These are phyloP conservation scores for Myoxocephalus aenaeus DNA, from an alignment of 2,797 vertebrate species.

Conservation along the genomic window DNA sequence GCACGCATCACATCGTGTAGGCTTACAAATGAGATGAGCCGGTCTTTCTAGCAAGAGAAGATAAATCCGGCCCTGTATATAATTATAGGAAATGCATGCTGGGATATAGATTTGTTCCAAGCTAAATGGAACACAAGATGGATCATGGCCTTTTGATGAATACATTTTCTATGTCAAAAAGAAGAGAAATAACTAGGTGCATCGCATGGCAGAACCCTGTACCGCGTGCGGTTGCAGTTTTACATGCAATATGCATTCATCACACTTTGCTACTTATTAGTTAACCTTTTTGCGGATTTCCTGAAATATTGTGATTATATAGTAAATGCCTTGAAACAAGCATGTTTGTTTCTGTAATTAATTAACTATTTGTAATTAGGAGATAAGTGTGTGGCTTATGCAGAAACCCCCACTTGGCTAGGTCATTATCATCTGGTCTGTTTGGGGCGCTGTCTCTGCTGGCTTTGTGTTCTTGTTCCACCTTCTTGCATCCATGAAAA, in stretches of 20 bases:
- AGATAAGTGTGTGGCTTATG: not conserved
- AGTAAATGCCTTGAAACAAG: not conserved
- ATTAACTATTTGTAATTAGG: constrained; percentile 14
- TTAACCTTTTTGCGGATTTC: not conserved
- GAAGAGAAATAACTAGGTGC: constrained; percentile 17
- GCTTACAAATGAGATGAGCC: constrained; percentile 51
- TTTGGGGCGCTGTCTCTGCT: constrained; percentile 13
- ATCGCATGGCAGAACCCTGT: not conserved
- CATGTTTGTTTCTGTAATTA: not conserved
- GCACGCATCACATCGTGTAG: constrained; percentile 24
- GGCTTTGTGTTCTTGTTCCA: constrained; percentile 42
- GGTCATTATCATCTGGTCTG: constrained; percentile 42
- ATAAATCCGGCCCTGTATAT: constrained; percentile 65
- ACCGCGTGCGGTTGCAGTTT: not conserved
- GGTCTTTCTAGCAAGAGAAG: constrained; percentile 49
- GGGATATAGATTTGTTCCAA: constrained; percentile 71
- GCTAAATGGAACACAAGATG: constrained; percentile 68
- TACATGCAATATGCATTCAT: constrained; percentile 15
- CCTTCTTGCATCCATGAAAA: constrained; percentile 17
- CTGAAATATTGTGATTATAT: not conserved
- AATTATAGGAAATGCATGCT: constrained; percentile 73
- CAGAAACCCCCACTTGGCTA: constrained; percentile 25
- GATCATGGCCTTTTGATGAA: constrained; percentile 63
- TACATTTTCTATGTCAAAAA: constrained; percentile 56
- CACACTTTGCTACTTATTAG: not conserved